Evolutionary conservation across 2,888 invertebrate species (phyloP).

Genomic region (Pomacea canaliculata): DNA sequence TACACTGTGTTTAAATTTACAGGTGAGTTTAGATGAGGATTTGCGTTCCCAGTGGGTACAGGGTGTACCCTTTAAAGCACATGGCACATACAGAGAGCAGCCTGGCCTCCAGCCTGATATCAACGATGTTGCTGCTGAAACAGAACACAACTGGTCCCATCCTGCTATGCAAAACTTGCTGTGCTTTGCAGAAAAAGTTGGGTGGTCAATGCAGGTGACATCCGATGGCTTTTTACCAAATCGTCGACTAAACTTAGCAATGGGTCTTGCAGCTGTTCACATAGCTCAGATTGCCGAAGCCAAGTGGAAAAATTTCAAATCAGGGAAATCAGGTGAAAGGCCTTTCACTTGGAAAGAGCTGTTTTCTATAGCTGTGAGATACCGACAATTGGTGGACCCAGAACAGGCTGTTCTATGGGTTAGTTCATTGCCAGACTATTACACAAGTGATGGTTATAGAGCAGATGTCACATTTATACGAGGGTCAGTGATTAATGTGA

Average conservation of each 20-base stretch:
- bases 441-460: conserved; percentile 48
- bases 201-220: conserved; percentile 57
- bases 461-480: conserved; percentile 58
- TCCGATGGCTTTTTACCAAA: conserved; percentile 61
- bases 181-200: conserved; percentile 58
- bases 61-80: conserved; percentile 12
- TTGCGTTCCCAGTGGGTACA: conserved; percentile 20
- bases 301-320: conserved; percentile 26
- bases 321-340: conserved; percentile 11
- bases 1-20: neutral
- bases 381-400: conserved; percentile 56
- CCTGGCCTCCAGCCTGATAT: conserved; percentile 61
- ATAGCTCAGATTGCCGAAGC: conserved; percentile 59
- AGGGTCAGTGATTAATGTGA: conserved; percentile 57
- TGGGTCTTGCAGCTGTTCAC: conserved; percentile 64
- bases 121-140: conserved; percentile 47
- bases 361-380: conserved; percentile 55
- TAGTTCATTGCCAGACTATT: conserved; percentile 51
- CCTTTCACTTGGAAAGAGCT: conserved; percentile 55
- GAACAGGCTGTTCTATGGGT: conserved; percentile 62
- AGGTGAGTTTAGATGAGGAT: conserved; percentile 24
- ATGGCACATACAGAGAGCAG: conserved; percentile 53
- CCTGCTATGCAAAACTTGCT: conserved; percentile 41
- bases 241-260: conserved; percentile 57
- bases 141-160: conserved; percentile 40